phyloP scores from a whole-genome alignment of 2,797 vertebrate species.

The Margarornis squamiger region DNA sequence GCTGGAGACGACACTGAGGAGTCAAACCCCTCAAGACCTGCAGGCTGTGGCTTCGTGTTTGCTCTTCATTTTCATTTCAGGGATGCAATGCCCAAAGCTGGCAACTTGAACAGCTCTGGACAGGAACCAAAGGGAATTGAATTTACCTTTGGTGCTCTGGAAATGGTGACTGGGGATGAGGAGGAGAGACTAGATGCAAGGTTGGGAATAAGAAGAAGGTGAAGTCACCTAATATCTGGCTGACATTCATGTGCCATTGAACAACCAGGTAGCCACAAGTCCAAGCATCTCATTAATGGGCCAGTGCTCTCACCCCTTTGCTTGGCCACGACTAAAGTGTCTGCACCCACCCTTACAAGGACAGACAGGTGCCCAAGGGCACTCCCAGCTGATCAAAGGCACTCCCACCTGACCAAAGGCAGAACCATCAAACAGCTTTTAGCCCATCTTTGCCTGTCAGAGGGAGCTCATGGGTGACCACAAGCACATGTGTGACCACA shows the following conservation, averaged over 20 bases:
- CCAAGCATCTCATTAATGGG: fast-evolving
- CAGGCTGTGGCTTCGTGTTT: fast-evolving
- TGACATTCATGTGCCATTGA: background rate
- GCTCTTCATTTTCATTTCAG: background rate
- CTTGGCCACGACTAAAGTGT: fast-evolving
- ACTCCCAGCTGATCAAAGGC: background rate
- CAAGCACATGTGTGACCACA: fast-evolving
- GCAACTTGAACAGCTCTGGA: background rate
- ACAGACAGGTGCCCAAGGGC: fast-evolving
- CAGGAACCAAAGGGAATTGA: background rate
- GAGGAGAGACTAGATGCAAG: background rate
- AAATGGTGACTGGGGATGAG: background rate
- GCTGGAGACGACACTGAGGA: fast-evolving
- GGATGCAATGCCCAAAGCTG: background rate
- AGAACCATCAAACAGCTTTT: background rate
- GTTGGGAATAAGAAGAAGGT: background rate
- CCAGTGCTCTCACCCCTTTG: background rate
- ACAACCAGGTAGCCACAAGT: background rate
- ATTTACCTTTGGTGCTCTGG: background rate
- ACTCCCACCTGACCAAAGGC: fast-evolving
- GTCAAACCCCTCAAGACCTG: fast-evolving
- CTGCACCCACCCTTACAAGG: background rate
- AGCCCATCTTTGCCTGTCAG: background rate
- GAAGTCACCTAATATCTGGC: background rate
- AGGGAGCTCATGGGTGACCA: fast-evolving